phyloP scores from a whole-genome alignment of 2,113 vertebrate species.

The Riparia riparia region DNA sequence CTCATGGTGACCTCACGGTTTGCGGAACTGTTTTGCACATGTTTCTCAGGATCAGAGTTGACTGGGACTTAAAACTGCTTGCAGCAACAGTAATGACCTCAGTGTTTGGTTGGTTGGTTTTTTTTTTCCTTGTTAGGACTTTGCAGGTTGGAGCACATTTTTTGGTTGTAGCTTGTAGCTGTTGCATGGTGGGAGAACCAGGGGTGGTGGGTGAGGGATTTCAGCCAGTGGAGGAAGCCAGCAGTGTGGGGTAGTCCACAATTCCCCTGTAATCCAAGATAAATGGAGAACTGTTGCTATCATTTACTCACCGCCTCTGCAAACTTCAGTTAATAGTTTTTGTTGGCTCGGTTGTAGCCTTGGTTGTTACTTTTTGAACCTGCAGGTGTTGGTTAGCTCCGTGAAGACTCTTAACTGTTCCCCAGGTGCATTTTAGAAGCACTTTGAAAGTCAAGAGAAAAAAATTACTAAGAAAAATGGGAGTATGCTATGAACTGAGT shows the following conservation, averaged over 20 bases:
- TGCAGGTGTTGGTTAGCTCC: conserved; percentile 30
- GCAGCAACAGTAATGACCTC: background rate
- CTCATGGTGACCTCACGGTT: background rate
- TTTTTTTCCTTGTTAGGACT: background rate
- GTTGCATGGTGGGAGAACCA: background rate
- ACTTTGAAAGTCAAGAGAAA: background rate
- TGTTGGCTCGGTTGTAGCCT: background rate
- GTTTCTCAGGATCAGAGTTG: background rate
- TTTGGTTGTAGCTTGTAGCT: background rate
- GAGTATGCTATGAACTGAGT: background rate
- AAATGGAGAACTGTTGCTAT: background rate
- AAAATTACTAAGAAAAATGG: conserved; percentile 19
- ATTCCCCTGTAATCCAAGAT: background rate
- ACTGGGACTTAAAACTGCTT: background rate
- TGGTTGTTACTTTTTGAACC: conserved; percentile 51
- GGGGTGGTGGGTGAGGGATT: background rate
- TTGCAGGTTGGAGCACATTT: background rate
- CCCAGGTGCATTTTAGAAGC: conserved; percentile 4
- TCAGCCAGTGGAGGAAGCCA: background rate
- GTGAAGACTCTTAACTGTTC: background rate
- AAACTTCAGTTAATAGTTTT: conserved; percentile 37
- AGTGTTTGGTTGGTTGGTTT: background rate
- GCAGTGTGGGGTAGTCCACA: background rate
- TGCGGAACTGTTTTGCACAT: fast-evolving
- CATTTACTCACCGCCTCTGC: conserved; percentile 35